Evolutionary conservation across 2,888 invertebrate species (phyloP).

Genomic region (Ochlodes sylvanus): DNA sequence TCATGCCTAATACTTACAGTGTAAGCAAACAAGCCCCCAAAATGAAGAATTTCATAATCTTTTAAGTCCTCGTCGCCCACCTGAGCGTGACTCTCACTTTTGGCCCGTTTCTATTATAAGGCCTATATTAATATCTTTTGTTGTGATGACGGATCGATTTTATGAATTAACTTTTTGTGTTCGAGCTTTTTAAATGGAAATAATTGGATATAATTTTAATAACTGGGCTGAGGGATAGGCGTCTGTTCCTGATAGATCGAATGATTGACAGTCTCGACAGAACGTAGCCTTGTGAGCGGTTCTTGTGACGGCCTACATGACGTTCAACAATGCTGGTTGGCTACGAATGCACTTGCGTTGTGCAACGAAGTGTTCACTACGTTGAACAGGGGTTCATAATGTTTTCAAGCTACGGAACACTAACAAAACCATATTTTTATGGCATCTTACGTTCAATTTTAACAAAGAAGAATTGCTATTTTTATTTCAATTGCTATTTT

Average conservation of each 20-base stretch:
- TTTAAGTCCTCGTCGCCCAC: slow-evolving; percentile 48
- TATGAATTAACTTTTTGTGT: slow-evolving; percentile 67
- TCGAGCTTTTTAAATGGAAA: slow-evolving; percentile 60
- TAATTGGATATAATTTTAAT: slow-evolving; percentile 75
- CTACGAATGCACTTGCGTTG: not conserved
- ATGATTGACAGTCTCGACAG: slow-evolving; percentile 49
- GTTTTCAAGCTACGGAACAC: no score
- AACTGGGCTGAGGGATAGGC: slow-evolving; percentile 46
- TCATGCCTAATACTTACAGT: not conserved
- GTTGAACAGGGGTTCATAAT: no score
- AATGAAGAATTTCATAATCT: slow-evolving; percentile 45
- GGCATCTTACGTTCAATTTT: no score
- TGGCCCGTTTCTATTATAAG: slow-evolving; percentile 53
- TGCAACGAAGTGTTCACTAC: no score
- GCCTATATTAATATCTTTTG: slow-evolving; percentile 59
- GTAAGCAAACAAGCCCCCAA: slow-evolving; percentile 16
- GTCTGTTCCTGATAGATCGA: slow-evolving; percentile 24
- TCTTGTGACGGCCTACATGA: slow-evolving; percentile 19
- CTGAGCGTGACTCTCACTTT: slow-evolving; percentile 59
- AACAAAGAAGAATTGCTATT: no score
- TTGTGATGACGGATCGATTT: slow-evolving; percentile 71
- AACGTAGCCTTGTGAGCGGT: slow-evolving; percentile 15
- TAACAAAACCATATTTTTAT: no score
- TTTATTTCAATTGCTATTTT: no score
- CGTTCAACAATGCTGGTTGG: not conserved